Evolutionary conservation across 1,140 invertebrate genomes (phyloP).

Genomic region (Drosophila takahashii): DNA sequence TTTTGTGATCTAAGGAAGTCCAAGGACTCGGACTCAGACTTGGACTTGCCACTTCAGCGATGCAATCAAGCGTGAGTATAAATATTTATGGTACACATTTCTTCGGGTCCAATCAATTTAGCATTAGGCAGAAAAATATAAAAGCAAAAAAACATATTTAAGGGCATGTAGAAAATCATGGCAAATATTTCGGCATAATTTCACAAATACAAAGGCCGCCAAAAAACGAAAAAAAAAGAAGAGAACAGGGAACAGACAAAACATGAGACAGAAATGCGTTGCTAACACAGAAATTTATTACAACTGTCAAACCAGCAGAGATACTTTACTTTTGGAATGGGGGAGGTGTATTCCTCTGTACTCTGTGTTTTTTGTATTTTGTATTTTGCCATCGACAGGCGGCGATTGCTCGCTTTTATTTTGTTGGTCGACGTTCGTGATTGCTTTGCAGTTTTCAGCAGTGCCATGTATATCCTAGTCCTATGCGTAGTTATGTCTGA

Average conservation of each 20-base stretch:
- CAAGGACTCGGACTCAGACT: conserved; percentile 40
- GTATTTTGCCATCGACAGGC: conserved; percentile 17
- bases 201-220: conserved; percentile 51
- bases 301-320: conserved; percentile 68
- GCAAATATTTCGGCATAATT: conserved; percentile 65
- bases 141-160: conserved; percentile 43
- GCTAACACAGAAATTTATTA: conserved; percentile 73
- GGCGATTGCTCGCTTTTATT: conserved; percentile 56
- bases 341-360: background rate
- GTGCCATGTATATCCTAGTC: conserved; percentile 16
- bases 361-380: no score
- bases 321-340: conserved; percentile 65
- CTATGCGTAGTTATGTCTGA: conserved; percentile 80
- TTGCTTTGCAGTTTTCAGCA: conserved; percentile 80
- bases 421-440: conserved; percentile 59
- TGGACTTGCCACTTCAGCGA: conserved; percentile 54
- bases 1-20: conserved; percentile 1
- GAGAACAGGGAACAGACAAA: conserved; percentile 9
- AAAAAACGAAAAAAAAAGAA: background rate
- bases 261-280: conserved; percentile 33
- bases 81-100: conserved; percentile 72
- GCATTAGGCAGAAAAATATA: conserved; percentile 65
- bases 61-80: conserved; percentile 64
- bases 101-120: conserved; percentile 77
- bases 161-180: conserved; percentile 40